Base-by-base conservation (phyloP, 2,888 invertebrate species). In the Phanerotoma sp. region DNA sequence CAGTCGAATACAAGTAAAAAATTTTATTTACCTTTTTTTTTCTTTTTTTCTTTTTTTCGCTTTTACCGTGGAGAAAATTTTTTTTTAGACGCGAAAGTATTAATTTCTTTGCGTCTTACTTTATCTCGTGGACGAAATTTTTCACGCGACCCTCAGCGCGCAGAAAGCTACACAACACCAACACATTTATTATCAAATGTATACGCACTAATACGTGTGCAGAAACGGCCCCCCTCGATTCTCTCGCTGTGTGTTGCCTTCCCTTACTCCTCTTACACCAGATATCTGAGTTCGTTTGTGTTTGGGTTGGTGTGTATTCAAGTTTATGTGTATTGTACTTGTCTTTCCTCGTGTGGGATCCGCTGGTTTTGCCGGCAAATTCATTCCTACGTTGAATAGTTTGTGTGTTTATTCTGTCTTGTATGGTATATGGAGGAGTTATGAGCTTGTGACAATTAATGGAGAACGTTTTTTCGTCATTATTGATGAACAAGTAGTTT, bases 311-410 rank as follows among this genome's bases (percentile, higher is more conserved):
- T 30, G 25, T 54, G 48, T 25, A 37, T 35, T 50, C n/a, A n/a
- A n/a, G 54, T 30, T 35, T 45, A 44, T 32, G 30, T 40, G 41
- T 44, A 25, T 22, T 40, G 50, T 44, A 32, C 15, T 16, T 33
- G 42, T 52, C 40, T 37, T 53, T 44, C 51, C 58, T 48, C 51
- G 33, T 49, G 49, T 51, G 57, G 16, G 38, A 38, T 35, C 52
- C 56, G 52, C 49, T 56, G 50, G 45, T 55, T 55, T 57, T 58
- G 56, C 62, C 62, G 62, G 62, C 58, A 53, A 55, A 55, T 50
- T 58, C 46, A 38, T 51, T 54, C 49, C 46, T 56, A 54, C 47
- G 56, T 58, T 51, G 48, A 50, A 45, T 16, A 45, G 15, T 35
- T 9, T 38, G 50, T 55, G 57, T 53, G 51, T 59, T 58, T 60